Base-by-base conservation (phyloP, 2,113 vertebrate species). In the Lota lota region DNA sequence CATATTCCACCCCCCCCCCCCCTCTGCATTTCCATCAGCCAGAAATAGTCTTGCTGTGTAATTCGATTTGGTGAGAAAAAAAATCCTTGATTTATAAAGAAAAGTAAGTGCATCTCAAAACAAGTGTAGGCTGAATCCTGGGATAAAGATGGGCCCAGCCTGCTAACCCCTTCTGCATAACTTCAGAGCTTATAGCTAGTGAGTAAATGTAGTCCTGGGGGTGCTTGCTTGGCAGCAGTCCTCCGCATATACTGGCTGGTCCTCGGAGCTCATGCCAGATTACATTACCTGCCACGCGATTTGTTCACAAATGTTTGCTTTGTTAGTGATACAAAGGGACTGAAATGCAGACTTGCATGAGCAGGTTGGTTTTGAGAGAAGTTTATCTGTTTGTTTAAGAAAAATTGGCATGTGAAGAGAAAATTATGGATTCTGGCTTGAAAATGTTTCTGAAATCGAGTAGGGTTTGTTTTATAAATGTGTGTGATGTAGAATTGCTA, bases 281-380 rank as follows among this genome's bases (percentile, higher is more conserved):
- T 85, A 69, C 67, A 74, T 83, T 83, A 83, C 74, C 76, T 65
- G 77, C 74, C 69, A 17, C 62, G 21, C 65, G 74, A 63, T 75
- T 79, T 77, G 81, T 84, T 80, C 78, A 79, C 69, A 83, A 75
- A 81, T 79, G 79, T 72, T 59, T 69, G 79, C 75, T 79, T 74
- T 79, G 80, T 79, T 78, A 80, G 58, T 57, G 76, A 82, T 70
- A 83, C 63, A 76, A 22, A 72, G 70, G 67, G 71, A 73, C 36
- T 68, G 33, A 64, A 66, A 64, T 47, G 7, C 40, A 47, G 40
- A 14, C 40, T 12, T 47, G 8, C 40, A 47, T 47, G 40, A 47
- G 7, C 40, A 47, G 8, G 40, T 47, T 10, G 40, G 40, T 5
- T 61, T 18, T 61, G 12, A 21, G 53, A 18, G 53, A 22, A 22